These are phyloP conservation scores for Orgyia antiqua DNA, from an alignment of 2,888 invertebrate species.

Conservation along the genomic window DNA sequence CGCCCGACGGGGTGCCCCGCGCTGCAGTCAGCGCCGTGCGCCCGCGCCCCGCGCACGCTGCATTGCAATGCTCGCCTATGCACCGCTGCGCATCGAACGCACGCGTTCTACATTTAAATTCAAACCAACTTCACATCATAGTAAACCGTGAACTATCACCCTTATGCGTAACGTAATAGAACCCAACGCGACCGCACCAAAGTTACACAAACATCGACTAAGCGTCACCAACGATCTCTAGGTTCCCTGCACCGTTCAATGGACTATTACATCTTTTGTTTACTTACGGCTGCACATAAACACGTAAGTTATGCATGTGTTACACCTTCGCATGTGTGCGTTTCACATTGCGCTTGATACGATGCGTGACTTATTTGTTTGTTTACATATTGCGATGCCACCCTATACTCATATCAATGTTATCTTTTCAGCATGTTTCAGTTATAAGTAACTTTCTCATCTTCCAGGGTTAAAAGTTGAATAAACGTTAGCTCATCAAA, in stretches of 20 bases:
- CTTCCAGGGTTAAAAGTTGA: too few species aligned
- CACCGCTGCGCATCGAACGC: conserved; percentile 29
- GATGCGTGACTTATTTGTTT: conserved; percentile 51
- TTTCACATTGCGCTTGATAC: conserved; percentile 53
- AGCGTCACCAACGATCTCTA: conserved; percentile 31
- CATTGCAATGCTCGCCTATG: conserved; percentile 37
- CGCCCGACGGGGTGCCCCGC: conserved; percentile 47
- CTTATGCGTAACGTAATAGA: conserved; percentile 14
- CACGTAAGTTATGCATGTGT: conserved; percentile 67
- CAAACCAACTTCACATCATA: conserved; percentile 17
- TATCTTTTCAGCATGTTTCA: too few species aligned
- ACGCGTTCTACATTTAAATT: conserved; percentile 31
- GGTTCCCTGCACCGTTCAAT: conserved; percentile 34
- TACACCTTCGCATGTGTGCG: conserved; percentile 50
- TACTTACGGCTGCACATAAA: conserved; percentile 48
- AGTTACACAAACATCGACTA: conserved; percentile 16
- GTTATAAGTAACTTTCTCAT: too few species aligned
- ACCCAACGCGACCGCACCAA: conserved; percentile 10
- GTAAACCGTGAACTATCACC: conserved; percentile 14
- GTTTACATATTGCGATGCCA: conserved; percentile 43
- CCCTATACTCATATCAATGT: conserved; percentile 19
- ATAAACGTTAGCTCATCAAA: conserved; percentile 36
- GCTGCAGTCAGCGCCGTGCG: conserved; percentile 42
- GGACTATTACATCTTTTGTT: conserved; percentile 48
- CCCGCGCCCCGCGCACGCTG: conserved; percentile 55